phyloP scores from a whole-genome alignment of 2,113 vertebrate genomes.

The Mormyrus lacerda region DNA sequence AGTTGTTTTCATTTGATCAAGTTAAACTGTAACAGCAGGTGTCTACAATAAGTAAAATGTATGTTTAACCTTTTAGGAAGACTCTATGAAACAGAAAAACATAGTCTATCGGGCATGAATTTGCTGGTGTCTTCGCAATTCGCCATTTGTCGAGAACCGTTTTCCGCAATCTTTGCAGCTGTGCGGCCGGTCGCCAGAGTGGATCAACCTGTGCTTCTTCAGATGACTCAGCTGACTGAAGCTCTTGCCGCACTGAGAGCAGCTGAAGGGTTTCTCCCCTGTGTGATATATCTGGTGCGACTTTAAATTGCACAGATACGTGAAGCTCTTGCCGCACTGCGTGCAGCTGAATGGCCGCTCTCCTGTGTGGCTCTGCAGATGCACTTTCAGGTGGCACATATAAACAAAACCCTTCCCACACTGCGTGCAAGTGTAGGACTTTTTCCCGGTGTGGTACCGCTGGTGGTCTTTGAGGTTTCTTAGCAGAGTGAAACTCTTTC shows the following conservation, averaged over 20 bases:
- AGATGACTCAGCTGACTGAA: conserved; percentile 17
- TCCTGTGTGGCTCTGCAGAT: conserved; percentile 29
- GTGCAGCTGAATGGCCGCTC: conserved; percentile 15
- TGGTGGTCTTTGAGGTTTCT: conserved; percentile 28
- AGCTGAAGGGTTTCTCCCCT: conserved; percentile 19
- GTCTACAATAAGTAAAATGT: conserved; percentile 27
- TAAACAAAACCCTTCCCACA: conserved; percentile 24
- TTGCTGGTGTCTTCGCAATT: conserved; percentile 19
- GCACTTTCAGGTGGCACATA: conserved; percentile 34
- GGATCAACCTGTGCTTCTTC: conserved; percentile 24
- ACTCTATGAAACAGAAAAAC: neutral
- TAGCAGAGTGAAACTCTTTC: conserved; percentile 9
- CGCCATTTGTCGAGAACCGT: conserved; percentile 1
- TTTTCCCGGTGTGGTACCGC: conserved; percentile 29
- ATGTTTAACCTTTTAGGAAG: neutral
- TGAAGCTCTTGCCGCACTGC: conserved; percentile 19
- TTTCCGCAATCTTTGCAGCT: conserved; percentile 18
- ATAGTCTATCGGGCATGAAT: neutral
- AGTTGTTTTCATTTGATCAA: neutral
- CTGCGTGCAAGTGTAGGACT: conserved; percentile 18
- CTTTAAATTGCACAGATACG: conserved; percentile 23
- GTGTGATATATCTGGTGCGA: conserved; percentile 21
- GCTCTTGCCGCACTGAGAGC: conserved; percentile 12
- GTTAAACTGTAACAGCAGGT: neutral
- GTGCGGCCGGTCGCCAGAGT: conserved; percentile 18